phyloP scores from a whole-genome alignment of 2,888 invertebrate genomes.

The Zele albiditarsus region DNA sequence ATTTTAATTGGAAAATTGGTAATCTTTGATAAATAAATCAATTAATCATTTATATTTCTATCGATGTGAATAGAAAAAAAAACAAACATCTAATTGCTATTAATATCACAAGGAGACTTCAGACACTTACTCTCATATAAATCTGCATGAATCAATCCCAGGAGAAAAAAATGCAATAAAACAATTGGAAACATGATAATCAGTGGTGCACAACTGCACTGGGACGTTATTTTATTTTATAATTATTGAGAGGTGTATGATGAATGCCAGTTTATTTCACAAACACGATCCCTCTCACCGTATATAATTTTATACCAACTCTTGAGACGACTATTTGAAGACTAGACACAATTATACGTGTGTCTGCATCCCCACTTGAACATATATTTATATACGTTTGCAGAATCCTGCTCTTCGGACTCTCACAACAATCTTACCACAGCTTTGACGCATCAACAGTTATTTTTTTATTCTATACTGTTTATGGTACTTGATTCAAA shows the following conservation, averaged over 20 bases:
- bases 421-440: neutral
- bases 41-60: no score
- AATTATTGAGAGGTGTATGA: neutral
- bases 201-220: neutral
- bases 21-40: neutral
- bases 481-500: neutral
- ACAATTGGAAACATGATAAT: neutral
- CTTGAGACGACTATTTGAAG: neutral
- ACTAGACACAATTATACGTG: neutral
- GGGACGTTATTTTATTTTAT: neutral
- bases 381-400: neutral
- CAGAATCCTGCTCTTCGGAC: conserved; percentile 1
- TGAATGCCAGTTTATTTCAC: neutral
- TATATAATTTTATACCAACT: conserved; percentile 5
- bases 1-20: neutral
- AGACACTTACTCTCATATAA: conserved; percentile 3
- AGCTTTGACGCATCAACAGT: neutral
- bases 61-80: no score
- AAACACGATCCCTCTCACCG: neutral
- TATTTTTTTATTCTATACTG: neutral
- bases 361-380: neutral
- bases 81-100: neutral
- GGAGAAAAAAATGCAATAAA: neutral
- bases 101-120: neutral
- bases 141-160: neutral